phyloP scores from a whole-genome alignment of 53 echinoderm and acorn worm species.

The Mesocentrotus franciscanus region DNA sequence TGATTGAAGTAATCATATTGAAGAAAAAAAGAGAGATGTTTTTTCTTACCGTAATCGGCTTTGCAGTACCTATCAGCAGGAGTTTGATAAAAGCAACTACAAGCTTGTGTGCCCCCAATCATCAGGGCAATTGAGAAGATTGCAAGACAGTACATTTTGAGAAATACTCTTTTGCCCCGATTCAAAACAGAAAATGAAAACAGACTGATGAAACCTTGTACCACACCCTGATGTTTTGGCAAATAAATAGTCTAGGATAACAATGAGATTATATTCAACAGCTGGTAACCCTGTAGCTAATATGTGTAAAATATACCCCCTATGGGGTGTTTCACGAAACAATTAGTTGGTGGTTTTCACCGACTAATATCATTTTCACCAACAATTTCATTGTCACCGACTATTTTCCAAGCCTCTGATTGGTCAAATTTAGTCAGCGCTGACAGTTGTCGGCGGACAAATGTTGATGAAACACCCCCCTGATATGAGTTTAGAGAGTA shows the following conservation, averaged over 20 bases:
- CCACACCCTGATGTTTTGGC: neutral
- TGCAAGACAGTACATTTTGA: neutral
- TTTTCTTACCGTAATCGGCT: neutral
- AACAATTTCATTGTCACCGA: too few species aligned
- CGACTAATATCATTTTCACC: too few species aligned
- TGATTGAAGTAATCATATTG: too few species aligned
- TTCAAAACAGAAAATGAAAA: neutral
- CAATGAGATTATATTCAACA: neutral
- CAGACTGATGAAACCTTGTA: neutral
- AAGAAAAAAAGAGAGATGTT: neutral
- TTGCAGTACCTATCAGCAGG: neutral
- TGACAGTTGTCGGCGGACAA: too few species aligned
- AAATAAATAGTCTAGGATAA: neutral
- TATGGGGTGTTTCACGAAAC: too few species aligned
- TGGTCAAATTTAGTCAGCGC: too few species aligned
- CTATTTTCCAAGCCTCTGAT: too few species aligned
- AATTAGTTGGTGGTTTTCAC: too few species aligned
- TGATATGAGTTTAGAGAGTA: neutral
- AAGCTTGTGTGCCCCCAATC: constrained; percentile 2
- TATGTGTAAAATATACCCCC: neutral
- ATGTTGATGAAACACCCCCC: too few species aligned
- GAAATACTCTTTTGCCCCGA: neutral
- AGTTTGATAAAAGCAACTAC: neutral
- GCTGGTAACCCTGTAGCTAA: neutral
- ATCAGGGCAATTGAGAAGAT: neutral